Percentiles rank a stretch among this genome's conserved stretches.
These are phyloP conservation scores for Xenopus laevis DNA, from an alignment of 2,113 vertebrate genomes.

Conservation along the genomic window DNA sequence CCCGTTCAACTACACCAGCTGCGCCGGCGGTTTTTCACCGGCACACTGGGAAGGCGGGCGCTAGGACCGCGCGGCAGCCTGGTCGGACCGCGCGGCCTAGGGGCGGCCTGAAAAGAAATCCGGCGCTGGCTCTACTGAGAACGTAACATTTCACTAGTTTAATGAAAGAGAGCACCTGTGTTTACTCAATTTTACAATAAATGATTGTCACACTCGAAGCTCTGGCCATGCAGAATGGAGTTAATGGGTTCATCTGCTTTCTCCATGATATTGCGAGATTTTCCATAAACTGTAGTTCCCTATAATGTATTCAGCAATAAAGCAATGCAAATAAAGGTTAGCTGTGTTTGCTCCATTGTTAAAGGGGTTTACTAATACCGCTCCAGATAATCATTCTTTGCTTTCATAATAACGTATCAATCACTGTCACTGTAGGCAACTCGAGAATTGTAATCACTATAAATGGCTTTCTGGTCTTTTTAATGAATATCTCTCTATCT, in stretches of 20 bases:
- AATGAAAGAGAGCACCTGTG: neutral
- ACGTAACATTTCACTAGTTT: neutral
- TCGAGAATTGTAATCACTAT: neutral
- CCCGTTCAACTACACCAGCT: too few species aligned
- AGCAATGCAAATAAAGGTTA: neutral
- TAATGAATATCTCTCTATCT: too few species aligned
- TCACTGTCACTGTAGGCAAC: neutral
- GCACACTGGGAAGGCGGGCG: too few species aligned
- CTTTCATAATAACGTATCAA: neutral
- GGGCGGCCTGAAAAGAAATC: too few species aligned
- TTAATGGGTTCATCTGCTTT: neutral
- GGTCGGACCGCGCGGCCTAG: too few species aligned
- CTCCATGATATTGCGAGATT: neutral
- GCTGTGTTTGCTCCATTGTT: neutral
- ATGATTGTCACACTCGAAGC: too few species aligned
- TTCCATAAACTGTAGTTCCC: neutral
- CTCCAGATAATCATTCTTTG: neutral
- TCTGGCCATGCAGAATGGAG: neutral
- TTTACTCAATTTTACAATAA: neutral
- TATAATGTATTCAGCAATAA: neutral
- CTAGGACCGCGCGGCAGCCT: too few species aligned
- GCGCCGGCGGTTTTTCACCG: too few species aligned
- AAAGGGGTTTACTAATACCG: neutral
- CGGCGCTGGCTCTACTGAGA: too few species aligned
- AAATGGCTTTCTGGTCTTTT: neutral